Evolutionary conservation across 1,140 invertebrate species (phyloP), one percentile per base, ranked within the genome.

Genomic region (Acromyrmex charruanus): DNA sequence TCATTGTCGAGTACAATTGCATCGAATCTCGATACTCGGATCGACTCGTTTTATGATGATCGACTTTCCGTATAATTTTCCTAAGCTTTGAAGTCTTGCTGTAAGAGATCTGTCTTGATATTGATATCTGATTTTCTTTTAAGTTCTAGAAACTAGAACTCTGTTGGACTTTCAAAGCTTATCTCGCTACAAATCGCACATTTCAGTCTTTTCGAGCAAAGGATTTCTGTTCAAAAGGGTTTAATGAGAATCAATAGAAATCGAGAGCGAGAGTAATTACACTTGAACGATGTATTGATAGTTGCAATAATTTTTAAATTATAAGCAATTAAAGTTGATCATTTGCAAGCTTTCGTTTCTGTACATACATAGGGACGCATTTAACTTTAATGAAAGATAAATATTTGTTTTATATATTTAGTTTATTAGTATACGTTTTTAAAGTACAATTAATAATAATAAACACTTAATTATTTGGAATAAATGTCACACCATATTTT

Each of bases 171-270:
- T 39, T 44, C 35, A 44, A 77, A 44, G 35, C 31, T 58, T 3
- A 25, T 77, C 6, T 14, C 51, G 28, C 18, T 10, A 39, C 21
- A 25, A 39, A 14, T 28, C 16, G 14, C 44, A 25, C 21, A 25
- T 59, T 75, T 75, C n/a, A 39, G 61, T 44, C 21, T 14, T 61
- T 51, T 72, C 39, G 49, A 10, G 66, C 39, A 25, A 39, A 35
- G 35, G 35, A 69, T 9, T 12, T 49, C 1, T 12, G 14, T 51
- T 69, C 21, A 16, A 49, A 44, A 44, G 65, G 14, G 14, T 49
- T 39, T 69, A 69, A 49, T 16, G 14, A 69, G 66, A 69, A 5
- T 12, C 14, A 51, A 69, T 14, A 3, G 25, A 25, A 28, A 12
- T 49, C 66, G 39, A 51, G 6, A n/a, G 21, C 18, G 21, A 49